Base-by-base conservation (phyloP, 30 jellyfish, hydroid and myxozoan species). In the Pelagia noctiluca region DNA sequence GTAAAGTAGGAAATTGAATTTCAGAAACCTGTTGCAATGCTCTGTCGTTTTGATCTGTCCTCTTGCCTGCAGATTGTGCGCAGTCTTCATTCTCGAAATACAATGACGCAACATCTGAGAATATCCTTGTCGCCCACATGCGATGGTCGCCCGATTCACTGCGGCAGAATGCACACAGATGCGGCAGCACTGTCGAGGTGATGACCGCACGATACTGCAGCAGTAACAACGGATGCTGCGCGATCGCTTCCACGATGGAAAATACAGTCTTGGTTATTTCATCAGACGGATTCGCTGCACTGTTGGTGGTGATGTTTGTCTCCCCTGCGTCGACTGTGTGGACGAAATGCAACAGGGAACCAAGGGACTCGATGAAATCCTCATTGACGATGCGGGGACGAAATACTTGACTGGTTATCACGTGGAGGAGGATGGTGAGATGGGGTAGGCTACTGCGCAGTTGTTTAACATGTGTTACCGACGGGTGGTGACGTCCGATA, bases 401-500 rank as follows among this genome's bases (percentile, higher is more conserved):
- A 54, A 92, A 92, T n/a, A 82, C 84, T 30, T 89, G 95, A 48
- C 96, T 86, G 0, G 98, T 92, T 4, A 86, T 87, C 24, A 87
- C 86, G 78, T 92, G 92, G n/a, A 92, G 90, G 11, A 88, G 63
- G 8, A 80, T 75, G n/a, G 89, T 35, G 4, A 92, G 50, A n/a
- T 77, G 61, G 7, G 97, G 98, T 24, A 92, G 42, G 54, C 74
- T 38, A 4, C 79, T 63, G 35, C 88, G 83, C 12, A 93, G 87
- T 66, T 93, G 98, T 50, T 93, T 93, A 54, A 77, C 63, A 2
- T 57, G 86, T 16, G 98, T 80, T 38, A 94, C 50, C 10, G 96
- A 86, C 11, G 98, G 98, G 26, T 87, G 98, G 32, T 76, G 97
- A 29, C 98, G 96, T 1, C 97, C 98, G 3, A 80, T 47, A 11